These are phyloP conservation scores for Fregetta grallaria DNA, from an alignment of 2,113 vertebrate genomes.

Conservation along the genomic window DNA sequence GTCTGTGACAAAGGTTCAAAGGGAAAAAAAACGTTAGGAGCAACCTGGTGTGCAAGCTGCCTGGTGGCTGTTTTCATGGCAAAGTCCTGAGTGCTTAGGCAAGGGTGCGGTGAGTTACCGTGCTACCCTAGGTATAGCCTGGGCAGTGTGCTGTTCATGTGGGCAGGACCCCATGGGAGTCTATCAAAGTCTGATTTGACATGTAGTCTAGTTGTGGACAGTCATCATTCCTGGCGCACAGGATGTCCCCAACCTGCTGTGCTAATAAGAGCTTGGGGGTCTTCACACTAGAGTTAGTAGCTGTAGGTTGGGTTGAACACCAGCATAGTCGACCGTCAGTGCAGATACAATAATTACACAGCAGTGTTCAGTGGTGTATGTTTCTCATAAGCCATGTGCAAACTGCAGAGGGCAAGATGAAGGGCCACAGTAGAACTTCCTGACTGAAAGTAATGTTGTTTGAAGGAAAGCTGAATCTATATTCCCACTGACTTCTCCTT, in stretches of 20 bases:
- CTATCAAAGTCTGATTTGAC: not conserved
- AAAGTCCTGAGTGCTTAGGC: not conserved
- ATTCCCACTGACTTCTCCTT: not conserved
- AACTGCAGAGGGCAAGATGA: not conserved
- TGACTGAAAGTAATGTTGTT: not conserved
- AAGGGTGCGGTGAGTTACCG: not conserved
- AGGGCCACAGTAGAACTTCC: not conserved
- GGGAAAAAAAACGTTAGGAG: not conserved
- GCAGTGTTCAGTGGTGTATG: accelerated
- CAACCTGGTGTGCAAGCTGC: not conserved
- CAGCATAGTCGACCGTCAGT: accelerated
- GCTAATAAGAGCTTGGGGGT: not conserved
- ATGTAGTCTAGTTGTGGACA: not conserved
- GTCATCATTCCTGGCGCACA: accelerated
- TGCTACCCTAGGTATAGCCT: not conserved
- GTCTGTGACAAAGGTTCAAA: not conserved
- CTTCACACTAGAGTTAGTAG: not conserved
- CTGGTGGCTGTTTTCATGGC: not conserved
- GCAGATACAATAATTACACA: not conserved
- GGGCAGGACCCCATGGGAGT: not conserved
- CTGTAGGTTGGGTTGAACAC: not conserved
- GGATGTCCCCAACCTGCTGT: not conserved
- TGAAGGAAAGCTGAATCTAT: not conserved
- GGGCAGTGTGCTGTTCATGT: accelerated
- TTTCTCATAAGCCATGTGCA: not conserved